Evolutionary conservation across 2,888 invertebrate genomes (phyloP).

Genomic region (Metacarcinus magister): DNA sequence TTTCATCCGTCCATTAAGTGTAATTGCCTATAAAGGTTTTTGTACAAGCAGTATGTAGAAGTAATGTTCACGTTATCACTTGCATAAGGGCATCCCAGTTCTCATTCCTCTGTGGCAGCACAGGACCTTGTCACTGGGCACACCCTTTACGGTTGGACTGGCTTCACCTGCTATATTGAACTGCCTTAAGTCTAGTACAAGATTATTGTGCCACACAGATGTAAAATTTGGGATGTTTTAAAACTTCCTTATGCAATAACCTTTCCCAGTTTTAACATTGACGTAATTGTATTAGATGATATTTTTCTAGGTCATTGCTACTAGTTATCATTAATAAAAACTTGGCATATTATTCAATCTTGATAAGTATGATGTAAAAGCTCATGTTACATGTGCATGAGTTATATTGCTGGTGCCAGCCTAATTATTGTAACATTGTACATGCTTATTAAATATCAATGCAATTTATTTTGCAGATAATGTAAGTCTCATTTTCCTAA

Average conservation of each 20-base stretch:
- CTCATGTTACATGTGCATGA: not conserved
- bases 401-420: not conserved
- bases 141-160: not conserved
- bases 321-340: not conserved
- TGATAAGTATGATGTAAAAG: not conserved
- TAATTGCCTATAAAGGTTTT: slow-evolving; percentile 68
- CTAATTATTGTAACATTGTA: slow-evolving; percentile 22
- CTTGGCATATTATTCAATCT: not conserved
- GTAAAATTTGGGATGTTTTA: slow-evolving; percentile 31
- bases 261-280: slow-evolving; percentile 30
- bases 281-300: slow-evolving; percentile 28
- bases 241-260: slow-evolving; percentile 22
- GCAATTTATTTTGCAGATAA: not conserved
- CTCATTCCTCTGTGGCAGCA: not conserved
- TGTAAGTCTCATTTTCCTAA: not conserved
- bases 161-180: slow-evolving; percentile 19
- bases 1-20: slow-evolving; percentile 73
- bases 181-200: slow-evolving; percentile 68
- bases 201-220: slow-evolving; percentile 60
- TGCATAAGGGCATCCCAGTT: slow-evolving; percentile 50
- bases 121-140: slow-evolving; percentile 32
- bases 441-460: slow-evolving; percentile 40
- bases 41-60: slow-evolving; percentile 1
- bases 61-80: not conserved
- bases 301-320: slow-evolving; percentile 33